Evolutionary conservation across 2,113 vertebrate genomes (phyloP), one percentile per base, ranked within the genome.

Genomic region (Megaceryle torquata): DNA sequence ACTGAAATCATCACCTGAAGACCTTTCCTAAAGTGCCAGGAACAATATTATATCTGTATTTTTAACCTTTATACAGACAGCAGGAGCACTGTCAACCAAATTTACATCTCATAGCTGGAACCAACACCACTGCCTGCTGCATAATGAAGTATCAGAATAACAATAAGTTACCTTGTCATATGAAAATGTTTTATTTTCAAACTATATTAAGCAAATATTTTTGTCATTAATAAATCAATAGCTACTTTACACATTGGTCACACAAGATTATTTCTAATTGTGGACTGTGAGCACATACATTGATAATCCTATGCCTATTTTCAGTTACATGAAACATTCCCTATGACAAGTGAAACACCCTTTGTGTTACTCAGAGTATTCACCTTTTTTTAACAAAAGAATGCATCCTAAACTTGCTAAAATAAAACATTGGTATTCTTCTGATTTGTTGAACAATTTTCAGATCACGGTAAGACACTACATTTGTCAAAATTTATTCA

Each of bases 51-150:
- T 92, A 67, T 87, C 25, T 92, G 88, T 95, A 81, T 94, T 96
- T 96, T 96, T 96, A 97, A 96, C 88, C 90, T 96, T 93, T 96
- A 93, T 94, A 89, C 89, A 93, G 91, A 95, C 88, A 93, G 93
- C 90, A 91, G 93, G 91, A 95, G 70, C 74, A 83, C 67, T 94
- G 93, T 94, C 93, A 96, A 89, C 83, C 3, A 17, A 95, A 95
- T 96, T 93, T 96, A 86, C 95, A 95, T 97, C 90, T 95, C 86
- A 92, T 96, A 95, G 86, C 95, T 91, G 82, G 82, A 97, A 87
- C 74, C 67, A 93, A 63, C 83, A 80, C 59, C 48, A 75, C 44
- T 88, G 94, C 72, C 54, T 93, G 50, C 80, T 95, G 92, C 67
- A 93, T 96, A 96, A 96, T 96, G 76, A 96, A 93, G 68, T 88